Percentiles rank a stretch among this genome's conserved stretches.
phyloP scores from a whole-genome alignment of 2,113 vertebrate species.

The Pteropus alecto region DNA sequence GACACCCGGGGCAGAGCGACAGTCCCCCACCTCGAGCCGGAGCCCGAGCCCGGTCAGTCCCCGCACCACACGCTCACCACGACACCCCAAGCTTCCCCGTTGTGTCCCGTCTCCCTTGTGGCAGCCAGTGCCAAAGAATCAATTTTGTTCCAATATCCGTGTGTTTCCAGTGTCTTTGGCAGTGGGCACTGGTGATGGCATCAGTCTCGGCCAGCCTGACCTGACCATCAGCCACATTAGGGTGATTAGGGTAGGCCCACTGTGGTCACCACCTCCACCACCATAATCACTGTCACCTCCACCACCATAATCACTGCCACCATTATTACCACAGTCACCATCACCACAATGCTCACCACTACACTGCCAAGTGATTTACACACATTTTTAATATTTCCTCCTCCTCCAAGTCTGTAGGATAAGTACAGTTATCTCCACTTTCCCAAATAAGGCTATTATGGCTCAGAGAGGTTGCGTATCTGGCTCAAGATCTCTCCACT shows the following conservation, averaged over 20 bases:
- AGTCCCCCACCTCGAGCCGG: background rate
- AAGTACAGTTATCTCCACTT: background rate
- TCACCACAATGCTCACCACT: background rate
- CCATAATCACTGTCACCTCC: background rate
- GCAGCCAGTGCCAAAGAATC: background rate
- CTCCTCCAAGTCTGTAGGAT: background rate
- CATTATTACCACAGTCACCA: background rate
- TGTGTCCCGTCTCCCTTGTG: background rate
- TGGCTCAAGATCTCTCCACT: background rate
- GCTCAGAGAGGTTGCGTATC: background rate
- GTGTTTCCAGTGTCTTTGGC: background rate
- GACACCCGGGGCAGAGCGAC: background rate
- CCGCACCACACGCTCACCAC: background rate
- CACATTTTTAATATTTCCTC: background rate
- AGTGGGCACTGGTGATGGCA: background rate
- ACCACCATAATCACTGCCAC: background rate
- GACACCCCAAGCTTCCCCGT: background rate
- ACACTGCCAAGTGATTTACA: background rate
- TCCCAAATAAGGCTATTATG: background rate
- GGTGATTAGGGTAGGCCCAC: fast-evolving
- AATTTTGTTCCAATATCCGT: background rate
- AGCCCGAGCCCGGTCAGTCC: no score
- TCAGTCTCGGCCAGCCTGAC: background rate
- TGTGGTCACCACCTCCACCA: background rate
- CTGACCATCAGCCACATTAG: background rate